These are phyloP conservation scores for Miltochrista miniata DNA, from an alignment of 2,888 invertebrate species.

Conservation along the genomic window DNA sequence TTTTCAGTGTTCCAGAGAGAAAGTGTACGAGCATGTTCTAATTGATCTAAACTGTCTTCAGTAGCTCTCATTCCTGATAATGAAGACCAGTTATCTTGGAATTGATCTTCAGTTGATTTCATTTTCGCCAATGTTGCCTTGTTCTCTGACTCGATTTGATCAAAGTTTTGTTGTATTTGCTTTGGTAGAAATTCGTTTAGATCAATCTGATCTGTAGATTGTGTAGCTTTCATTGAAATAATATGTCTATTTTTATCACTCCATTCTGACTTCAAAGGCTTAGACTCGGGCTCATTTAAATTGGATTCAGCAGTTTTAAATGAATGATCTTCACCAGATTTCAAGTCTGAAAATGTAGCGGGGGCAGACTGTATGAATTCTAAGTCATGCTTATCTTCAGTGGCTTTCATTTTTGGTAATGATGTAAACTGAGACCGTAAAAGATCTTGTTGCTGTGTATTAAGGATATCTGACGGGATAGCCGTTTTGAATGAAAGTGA, in stretches of 20 bases:
- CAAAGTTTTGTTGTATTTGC: constrained; percentile 1
- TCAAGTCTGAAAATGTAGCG: background rate
- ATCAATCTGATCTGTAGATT: background rate
- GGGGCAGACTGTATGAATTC: constrained; percentile 28
- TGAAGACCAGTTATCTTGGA: background rate
- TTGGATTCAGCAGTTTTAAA: background rate
- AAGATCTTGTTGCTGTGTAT: background rate
- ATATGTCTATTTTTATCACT: background rate
- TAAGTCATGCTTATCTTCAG: constrained; percentile 15
- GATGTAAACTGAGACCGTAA: too few species aligned
- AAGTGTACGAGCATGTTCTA: constrained; percentile 15
- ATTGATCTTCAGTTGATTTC: background rate
- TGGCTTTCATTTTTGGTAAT: constrained; percentile 20
- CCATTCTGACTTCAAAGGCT: background rate
- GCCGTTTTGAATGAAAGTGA: too few species aligned
- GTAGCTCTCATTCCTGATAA: background rate
- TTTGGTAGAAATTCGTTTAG: background rate
- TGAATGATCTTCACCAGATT: background rate
- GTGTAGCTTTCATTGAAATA: background rate
- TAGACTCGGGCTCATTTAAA: background rate
- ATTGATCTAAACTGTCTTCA: constrained; percentile 15
- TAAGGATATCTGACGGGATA: background rate
- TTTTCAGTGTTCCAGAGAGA: constrained; percentile 27
- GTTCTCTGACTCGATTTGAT: constrained; percentile 6
- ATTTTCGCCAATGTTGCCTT: constrained; percentile 13